These are phyloP conservation scores for Ciconia maguari DNA, from an alignment of 2,113 vertebrate species.

Conservation along the genomic window DNA sequence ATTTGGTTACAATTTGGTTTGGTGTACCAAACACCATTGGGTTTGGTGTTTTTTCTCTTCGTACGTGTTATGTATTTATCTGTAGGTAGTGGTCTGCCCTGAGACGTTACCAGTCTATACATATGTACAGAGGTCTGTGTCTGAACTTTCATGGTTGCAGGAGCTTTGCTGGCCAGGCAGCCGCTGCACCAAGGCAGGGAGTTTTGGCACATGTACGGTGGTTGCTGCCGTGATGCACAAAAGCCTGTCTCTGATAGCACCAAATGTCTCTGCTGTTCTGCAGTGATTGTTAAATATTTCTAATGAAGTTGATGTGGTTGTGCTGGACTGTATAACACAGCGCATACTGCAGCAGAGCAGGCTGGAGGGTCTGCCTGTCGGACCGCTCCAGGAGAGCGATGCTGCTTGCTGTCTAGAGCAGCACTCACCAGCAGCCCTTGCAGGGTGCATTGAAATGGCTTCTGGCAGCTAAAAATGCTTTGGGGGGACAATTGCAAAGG, in stretches of 20 bases:
- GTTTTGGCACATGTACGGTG: fast-evolving
- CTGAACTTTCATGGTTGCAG: not conserved
- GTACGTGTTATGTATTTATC: fast-evolving
- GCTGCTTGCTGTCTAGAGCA: not conserved
- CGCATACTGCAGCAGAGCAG: not conserved
- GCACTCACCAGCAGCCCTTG: not conserved
- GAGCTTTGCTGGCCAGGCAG: not conserved
- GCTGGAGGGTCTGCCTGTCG: too few species aligned
- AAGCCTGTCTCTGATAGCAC: not conserved
- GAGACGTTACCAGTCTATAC: not conserved
- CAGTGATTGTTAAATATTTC: not conserved
- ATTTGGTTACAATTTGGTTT: too few species aligned
- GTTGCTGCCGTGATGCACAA: not conserved
- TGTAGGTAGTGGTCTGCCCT: not conserved
- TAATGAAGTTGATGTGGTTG: not conserved
- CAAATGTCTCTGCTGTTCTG: not conserved
- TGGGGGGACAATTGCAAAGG: not conserved
- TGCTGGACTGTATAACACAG: fast-evolving
- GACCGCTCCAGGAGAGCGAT: fast-evolving
- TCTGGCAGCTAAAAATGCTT: not conserved
- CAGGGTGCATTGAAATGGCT: not conserved
- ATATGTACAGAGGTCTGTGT: not conserved
- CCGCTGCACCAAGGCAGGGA: not conserved
- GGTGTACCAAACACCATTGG: too few species aligned
- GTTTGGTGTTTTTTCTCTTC: not conserved